Percentiles rank a stretch among this genome's conserved stretches.
Evolutionary conservation across 2,888 invertebrate species (phyloP).

Genomic region (Galerucella pusilla): DNA sequence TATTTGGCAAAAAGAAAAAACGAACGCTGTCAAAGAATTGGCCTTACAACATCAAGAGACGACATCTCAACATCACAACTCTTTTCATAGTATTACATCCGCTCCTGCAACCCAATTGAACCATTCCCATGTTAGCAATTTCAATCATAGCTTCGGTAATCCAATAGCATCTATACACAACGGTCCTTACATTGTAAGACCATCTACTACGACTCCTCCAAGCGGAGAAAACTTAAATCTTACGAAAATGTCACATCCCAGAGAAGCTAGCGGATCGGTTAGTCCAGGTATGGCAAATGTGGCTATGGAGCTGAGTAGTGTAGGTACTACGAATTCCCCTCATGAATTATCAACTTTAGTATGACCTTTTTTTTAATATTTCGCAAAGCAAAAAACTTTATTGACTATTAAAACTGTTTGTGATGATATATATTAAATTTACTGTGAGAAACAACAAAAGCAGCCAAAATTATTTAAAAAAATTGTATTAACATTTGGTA

Average conservation of each 20-base stretch:
- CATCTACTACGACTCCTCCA: slow-evolving; percentile 72
- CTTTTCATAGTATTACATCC: slow-evolving; percentile 59
- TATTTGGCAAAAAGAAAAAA: slow-evolving; percentile 93
- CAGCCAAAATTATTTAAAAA: neutral
- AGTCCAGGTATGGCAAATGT: slow-evolving; percentile 73
- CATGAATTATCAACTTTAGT: slow-evolving; percentile 79
- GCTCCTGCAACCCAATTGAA: slow-evolving; percentile 53
- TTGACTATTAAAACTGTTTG: neutral
- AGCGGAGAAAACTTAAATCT: slow-evolving; percentile 58
- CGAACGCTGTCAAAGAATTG: slow-evolving; percentile 79
- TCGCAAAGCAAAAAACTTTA: neutral
- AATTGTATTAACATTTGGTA: neutral
- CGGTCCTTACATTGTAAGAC: slow-evolving; percentile 72
- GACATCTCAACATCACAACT: slow-evolving; percentile 55
- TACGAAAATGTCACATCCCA: slow-evolving; percentile 59
- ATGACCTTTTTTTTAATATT: neutral
- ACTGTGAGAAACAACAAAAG: neutral
- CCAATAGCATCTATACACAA: slow-evolving; percentile 59
- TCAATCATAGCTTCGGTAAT: slow-evolving; percentile 61
- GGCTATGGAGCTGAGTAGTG: slow-evolving; percentile 71
- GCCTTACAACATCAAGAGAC: slow-evolving; percentile 60
- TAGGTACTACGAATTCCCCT: slow-evolving; percentile 72
- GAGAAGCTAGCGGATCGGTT: slow-evolving; percentile 72
- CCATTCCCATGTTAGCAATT: slow-evolving; percentile 60
- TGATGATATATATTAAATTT: neutral